Conservation (phyloP, 2,888 invertebrate genomes). For the Thecophora atra region DNA sequence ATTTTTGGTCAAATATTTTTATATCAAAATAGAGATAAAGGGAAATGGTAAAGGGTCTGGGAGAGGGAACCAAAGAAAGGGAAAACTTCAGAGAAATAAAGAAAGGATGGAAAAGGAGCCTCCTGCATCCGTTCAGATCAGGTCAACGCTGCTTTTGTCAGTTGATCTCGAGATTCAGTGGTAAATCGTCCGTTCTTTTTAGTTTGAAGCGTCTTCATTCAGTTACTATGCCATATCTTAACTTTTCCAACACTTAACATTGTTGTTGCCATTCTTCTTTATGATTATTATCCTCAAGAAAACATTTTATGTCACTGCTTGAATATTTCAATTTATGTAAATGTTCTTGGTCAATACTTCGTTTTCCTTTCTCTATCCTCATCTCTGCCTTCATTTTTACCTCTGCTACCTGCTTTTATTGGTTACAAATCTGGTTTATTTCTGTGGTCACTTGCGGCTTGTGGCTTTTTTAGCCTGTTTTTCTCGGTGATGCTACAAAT, state of each 20-base stretch:
- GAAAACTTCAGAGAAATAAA: too few species aligned
- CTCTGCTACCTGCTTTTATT: conserved; percentile 2
- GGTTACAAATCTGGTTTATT: neutral
- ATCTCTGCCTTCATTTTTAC: neutral
- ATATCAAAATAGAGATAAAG: neutral
- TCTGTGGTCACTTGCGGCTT: neutral
- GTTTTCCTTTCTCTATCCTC: neutral
- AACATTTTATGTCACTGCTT: conserved; percentile 14
- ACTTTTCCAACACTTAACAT: conserved; percentile 7
- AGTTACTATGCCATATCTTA: neutral
- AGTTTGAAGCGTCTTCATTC: neutral
- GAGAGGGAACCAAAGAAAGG: neutral
- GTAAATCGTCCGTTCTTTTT: neutral
- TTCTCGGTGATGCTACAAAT: neutral
- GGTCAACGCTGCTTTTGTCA: neutral
- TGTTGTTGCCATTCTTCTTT: conserved; percentile 6
- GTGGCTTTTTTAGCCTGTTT: neutral
- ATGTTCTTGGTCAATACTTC: conserved; percentile 14
- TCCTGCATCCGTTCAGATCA: too few species aligned
- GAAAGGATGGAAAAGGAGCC: too few species aligned
- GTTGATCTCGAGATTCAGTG: neutral
- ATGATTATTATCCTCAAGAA: conserved; percentile 26
- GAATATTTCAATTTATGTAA: conserved; percentile 32
- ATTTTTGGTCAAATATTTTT: neutral
- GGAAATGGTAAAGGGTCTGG: neutral